Evolutionary conservation across 1,140 invertebrate species (phyloP).

Genomic region (Lucilia cuprina): DNA sequence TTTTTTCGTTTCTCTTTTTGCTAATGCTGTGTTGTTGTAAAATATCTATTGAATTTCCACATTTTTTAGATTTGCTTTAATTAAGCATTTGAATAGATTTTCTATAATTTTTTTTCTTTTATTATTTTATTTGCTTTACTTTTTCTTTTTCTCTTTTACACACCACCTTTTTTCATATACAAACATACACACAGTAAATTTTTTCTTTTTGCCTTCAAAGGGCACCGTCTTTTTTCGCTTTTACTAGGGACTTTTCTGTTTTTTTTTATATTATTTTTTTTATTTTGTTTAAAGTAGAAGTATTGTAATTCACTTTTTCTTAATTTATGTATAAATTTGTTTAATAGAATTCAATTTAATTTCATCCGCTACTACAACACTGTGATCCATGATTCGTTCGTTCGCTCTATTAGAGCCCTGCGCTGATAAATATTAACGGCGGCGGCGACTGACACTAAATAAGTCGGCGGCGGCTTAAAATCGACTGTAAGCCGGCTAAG

Average conservation of each 20-base stretch:
- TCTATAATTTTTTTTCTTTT: not conserved
- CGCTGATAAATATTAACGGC: too few species aligned
- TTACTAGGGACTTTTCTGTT: not conserved
- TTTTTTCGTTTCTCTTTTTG: not conserved
- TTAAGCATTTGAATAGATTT: not conserved
- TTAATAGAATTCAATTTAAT: not conserved
- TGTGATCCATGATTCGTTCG: constrained; percentile 24
- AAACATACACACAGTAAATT: not conserved
- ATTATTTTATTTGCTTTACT: not conserved
- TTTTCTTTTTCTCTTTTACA: constrained; percentile 1
- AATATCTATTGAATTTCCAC: not conserved
- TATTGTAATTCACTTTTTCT: constrained; percentile 16
- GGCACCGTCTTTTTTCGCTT: not conserved
- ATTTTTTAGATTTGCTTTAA: not conserved
- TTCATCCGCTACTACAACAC: constrained; percentile 31
- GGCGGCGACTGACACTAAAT: too few species aligned
- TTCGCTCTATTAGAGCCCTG: not conserved
- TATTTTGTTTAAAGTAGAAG: not conserved
- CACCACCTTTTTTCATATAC: not conserved
- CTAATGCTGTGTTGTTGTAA: not conserved
- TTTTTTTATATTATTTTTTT: not conserved
- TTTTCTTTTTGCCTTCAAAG: not conserved
- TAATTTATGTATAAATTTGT: constrained; percentile 8
- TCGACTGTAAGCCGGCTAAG: too few species aligned
- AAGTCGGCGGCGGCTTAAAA: too few species aligned